Evolutionary conservation across 1,140 invertebrate genomes (phyloP), one percentile per base, ranked within the genome.

Genomic region (Vollenhovia emeryi): DNA sequence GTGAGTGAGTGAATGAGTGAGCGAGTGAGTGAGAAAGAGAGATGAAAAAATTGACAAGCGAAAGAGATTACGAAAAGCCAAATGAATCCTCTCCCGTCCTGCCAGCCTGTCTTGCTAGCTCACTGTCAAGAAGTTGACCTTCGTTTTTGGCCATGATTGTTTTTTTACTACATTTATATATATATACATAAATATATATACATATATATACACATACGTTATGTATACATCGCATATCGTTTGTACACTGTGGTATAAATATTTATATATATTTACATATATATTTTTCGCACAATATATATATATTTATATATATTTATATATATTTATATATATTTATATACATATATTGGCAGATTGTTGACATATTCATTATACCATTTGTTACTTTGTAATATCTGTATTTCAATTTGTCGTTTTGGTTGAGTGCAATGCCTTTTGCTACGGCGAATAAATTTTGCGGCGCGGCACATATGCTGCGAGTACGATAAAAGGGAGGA

Each of bases 41-140:
- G 60, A 86, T 18, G 33, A 64, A 79, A 43, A 64, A 40, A 52
- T 40, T 84, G 36, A 78, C 33, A 84, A 66, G 60, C 24, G 50
- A 84, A 84, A 55, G 55, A 79, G n/a, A 84, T 11, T 66, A 84
- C 21, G 27, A 40, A 84, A 78, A 66, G 59, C 82, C 74, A 64
- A 76, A 62, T n/a, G 30, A 66, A 66, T 78, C 83, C 62, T 45
- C 84, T 89, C 87, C 93, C 87, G 90, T 92, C 92, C 92, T 91
- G 92, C 91, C 92, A 92, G 91, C 92, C 92, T 93, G 93, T 94
- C 92, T 95, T 94, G 93, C 93, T 93, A 94, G 93, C 93, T 95
- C 94, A 96, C 97, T 97, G 96, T 97, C 97, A 97, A 97, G 97
- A 97, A 97, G 97, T 97, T 98, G 97, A 97, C 97, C 97, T 97